Percentiles rank a stretch among this genome's conserved stretches.
These are phyloP conservation scores for Platyrinchus mystaceus DNA, from an alignment of 2,797 vertebrate species.

Conservation along the genomic window DNA sequence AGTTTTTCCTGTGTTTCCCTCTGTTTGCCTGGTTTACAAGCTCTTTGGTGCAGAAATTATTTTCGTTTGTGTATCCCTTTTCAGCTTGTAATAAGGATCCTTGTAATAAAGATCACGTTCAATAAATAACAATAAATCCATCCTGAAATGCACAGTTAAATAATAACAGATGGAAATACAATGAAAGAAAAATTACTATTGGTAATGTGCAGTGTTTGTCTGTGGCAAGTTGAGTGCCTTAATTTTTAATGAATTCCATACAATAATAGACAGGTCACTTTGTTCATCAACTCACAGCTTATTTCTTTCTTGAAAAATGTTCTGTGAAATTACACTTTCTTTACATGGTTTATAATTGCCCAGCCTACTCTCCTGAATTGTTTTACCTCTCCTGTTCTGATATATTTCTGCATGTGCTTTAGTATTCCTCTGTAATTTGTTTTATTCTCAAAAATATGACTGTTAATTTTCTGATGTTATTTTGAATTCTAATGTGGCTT, in stretches of 20 bases:
- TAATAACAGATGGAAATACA: neutral
- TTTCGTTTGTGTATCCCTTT: neutral
- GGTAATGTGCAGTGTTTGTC: neutral
- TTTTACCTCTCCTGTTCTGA: neutral
- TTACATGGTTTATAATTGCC: neutral
- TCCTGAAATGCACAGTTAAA: neutral
- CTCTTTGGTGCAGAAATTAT: neutral
- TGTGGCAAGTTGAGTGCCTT: neutral
- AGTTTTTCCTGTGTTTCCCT: neutral
- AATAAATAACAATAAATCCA: neutral
- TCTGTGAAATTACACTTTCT: neutral
- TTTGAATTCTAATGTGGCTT: conserved; percentile 39
- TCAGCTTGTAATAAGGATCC: neutral
- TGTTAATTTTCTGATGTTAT: conserved; percentile 47
- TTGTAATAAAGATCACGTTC: neutral
- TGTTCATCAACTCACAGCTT: neutral
- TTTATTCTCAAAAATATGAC: neutral
- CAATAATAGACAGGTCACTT: neutral
- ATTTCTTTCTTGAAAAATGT: neutral
- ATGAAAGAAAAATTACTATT: neutral
- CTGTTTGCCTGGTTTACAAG: neutral
- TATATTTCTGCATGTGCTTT: neutral
- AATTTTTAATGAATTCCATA: neutral
- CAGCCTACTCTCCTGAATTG: neutral
- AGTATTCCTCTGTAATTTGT: neutral